Conservation (phyloP, 2,888 invertebrate genomes). For the Achlya flavicornis region DNA sequence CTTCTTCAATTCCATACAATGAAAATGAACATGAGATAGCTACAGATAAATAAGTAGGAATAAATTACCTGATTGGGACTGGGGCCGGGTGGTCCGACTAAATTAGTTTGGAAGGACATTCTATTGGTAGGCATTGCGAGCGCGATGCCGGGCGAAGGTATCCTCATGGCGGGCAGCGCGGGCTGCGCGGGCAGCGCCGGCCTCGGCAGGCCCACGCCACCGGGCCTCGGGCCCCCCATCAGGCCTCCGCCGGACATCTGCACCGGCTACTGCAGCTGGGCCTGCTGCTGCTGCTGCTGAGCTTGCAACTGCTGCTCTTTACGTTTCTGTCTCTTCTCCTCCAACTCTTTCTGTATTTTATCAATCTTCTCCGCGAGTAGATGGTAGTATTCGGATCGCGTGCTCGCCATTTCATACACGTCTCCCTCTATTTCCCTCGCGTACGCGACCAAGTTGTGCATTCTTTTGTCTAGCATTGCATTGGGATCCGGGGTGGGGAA, state of each 20-base stretch:
- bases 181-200: conserved; percentile 42
- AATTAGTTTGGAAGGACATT: conserved; percentile 81
- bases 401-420: conserved; percentile 99
- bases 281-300: conserved; percentile 87
- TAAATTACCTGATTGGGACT: conserved; percentile 86
- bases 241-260: conserved; percentile 55
- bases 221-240: conserved; percentile 43
- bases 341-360: conserved; percentile 99
- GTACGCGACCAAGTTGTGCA: conserved; percentile 98
- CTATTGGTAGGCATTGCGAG: conserved; percentile 61
- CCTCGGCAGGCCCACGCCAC: conserved; percentile 43
- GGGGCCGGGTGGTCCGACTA: conserved; percentile 90
- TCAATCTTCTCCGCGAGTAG: conserved; percentile 99
- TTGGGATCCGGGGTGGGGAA: conserved; percentile 99
- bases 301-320: conserved; percentile 88
- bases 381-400: conserved; percentile 99
- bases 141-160: conserved; percentile 87
- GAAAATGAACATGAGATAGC: background rate
- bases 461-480: conserved; percentile 97
- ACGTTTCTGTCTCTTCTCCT: conserved; percentile 96
- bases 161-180: conserved; percentile 82
- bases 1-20: background rate
- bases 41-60: background rate
- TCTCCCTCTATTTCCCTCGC: conserved; percentile 99
- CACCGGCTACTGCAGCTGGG: conserved; percentile 72